Conservation (phyloP, 2,888 invertebrate genomes). For the Erebia ligea region DNA sequence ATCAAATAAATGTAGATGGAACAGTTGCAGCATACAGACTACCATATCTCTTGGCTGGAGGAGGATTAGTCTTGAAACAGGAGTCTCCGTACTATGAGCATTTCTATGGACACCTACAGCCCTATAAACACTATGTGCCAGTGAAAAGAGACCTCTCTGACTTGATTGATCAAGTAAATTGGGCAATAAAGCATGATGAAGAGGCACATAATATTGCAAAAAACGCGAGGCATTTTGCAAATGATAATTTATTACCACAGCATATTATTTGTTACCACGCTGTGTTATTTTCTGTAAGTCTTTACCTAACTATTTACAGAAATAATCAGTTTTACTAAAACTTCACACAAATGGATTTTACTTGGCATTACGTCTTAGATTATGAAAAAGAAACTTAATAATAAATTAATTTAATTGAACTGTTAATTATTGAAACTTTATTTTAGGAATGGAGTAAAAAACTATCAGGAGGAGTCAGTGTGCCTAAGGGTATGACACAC, state of each 20-base stretch:
- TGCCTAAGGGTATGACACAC: slow-evolving; percentile 63
- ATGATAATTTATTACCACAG: slow-evolving; percentile 90
- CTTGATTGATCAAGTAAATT: slow-evolving; percentile 89
- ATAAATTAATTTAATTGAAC: too few species aligned
- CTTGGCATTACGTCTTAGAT: too few species aligned
- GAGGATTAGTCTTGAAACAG: slow-evolving; percentile 95
- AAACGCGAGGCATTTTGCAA: slow-evolving; percentile 88
- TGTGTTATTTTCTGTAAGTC: slow-evolving; percentile 70
- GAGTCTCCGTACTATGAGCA: slow-evolving; percentile 97
- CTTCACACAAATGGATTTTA: neutral
- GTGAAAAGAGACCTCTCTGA: slow-evolving; percentile 91
- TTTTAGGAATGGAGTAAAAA: slow-evolving; percentile 89
- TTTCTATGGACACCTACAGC: slow-evolving; percentile 91
- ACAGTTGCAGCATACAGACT: slow-evolving; percentile 98
- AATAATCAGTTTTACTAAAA: neutral
- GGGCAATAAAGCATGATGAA: slow-evolving; percentile 89
- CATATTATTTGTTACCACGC: slow-evolving; percentile 95
- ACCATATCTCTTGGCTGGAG: slow-evolving; percentile 95
- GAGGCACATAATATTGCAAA: slow-evolving; percentile 86
- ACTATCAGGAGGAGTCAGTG: slow-evolving; percentile 72
- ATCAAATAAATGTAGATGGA: slow-evolving; percentile 96
- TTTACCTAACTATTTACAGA: neutral
- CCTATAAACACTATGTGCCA: slow-evolving; percentile 93
- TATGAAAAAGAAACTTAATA: too few species aligned
- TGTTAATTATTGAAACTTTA: slow-evolving; percentile 14